phyloP scores from a whole-genome alignment of 2,113 vertebrate genomes.

The Neolamprologus devosi region DNA sequence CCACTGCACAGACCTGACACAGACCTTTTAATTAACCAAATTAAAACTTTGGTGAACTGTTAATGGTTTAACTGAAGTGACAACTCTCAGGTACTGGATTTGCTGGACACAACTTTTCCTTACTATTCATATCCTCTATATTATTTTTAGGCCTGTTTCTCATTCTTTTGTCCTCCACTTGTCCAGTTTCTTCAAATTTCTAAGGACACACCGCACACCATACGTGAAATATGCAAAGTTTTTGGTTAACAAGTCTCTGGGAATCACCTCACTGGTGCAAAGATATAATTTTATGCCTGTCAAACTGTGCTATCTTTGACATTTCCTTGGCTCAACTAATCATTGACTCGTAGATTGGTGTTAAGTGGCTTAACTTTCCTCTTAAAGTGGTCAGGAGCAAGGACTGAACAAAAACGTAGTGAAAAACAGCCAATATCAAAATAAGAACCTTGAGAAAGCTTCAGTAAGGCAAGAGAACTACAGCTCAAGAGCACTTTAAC shows the following conservation, averaged over 20 bases:
- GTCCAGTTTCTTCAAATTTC: not conserved
- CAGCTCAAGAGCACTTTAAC: not conserved
- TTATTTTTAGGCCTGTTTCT: not conserved
- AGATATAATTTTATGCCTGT: not conserved
- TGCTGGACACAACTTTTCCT: not conserved
- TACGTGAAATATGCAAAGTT: not conserved
- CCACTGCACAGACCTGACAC: not conserved
- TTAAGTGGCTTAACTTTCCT: not conserved
- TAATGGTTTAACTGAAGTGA: not conserved
- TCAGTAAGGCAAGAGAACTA: not conserved
- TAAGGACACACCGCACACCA: not conserved
- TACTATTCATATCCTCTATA: not conserved
- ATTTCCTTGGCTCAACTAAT: not conserved
- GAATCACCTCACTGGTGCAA: not conserved
- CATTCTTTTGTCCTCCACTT: not conserved
- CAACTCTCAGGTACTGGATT: not conserved
- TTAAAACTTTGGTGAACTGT: not conserved
- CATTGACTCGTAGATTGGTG: rapidly evolving
- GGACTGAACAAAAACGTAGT: not conserved
- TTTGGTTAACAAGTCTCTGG: not conserved
- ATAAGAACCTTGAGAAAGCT: not conserved
- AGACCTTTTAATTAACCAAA: not conserved
- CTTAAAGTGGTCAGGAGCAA: not conserved
- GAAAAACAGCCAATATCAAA: not conserved
- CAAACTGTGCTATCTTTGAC: not conserved